These are phyloP conservation scores for human (Homo sapiens) DNA, from an alignment of 2,113 vertebrate species.

Conservation along the genomic window GRCh38 chr6:68434501-68435000, in stretches of 20 bases:
- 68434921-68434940: not conserved
- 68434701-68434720: not conserved
- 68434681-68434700: not conserved
- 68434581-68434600: not conserved
- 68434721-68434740: not conserved
- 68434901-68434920: not conserved
- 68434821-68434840: not conserved
- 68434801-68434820: not conserved
- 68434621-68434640: not conserved
- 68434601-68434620: not conserved
- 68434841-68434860: not conserved
- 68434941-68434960: not conserved
- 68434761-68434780: not conserved
- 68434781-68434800: not conserved
- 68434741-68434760: not conserved
- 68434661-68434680: not conserved
- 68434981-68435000: not conserved
- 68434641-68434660: not conserved
- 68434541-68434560: not conserved
- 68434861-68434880: not conserved
- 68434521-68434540: not conserved
- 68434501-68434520: not conserved
- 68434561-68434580: not conserved
- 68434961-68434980: not conserved
- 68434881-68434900: not conserved